Percentiles rank a stretch among this genome's conserved stretches.
Conservation (phyloP, 1,140 invertebrate species). For the Gryllus bimaculatus region DNA sequence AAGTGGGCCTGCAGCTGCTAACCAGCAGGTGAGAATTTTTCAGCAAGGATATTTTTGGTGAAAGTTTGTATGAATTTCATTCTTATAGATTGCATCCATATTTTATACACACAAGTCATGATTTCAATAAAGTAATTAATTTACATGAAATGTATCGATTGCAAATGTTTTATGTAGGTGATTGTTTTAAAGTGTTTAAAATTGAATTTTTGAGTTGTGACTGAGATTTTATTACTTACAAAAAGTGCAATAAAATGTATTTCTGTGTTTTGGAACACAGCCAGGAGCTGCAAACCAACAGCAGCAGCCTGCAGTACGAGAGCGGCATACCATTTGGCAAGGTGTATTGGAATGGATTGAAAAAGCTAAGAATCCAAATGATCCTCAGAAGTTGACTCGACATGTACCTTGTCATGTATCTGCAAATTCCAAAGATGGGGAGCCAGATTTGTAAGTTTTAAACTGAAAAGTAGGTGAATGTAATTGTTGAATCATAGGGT, state of each 20-base stretch:
- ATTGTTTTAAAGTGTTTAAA: no score
- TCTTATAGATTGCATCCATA: background rate
- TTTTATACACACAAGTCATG: background rate
- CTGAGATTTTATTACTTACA: no score
- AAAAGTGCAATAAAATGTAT: no score
- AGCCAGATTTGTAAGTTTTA: constrained; percentile 64
- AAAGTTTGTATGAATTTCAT: no score
- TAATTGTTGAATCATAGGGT: background rate
- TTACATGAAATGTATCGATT: no score
- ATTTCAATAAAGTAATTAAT: no score
- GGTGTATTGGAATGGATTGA: constrained; percentile 87
- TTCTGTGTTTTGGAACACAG: constrained; percentile 25
- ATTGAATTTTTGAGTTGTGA: no score
- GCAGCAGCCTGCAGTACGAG: constrained; percentile 29
- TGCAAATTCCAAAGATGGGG: constrained; percentile 65
- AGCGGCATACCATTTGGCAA: constrained; percentile 70
- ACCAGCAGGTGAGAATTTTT: background rate
- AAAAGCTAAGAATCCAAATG: constrained; percentile 60
- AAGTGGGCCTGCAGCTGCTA: constrained; percentile 17
- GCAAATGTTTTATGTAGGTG: no score
- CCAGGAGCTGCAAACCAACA: constrained; percentile 27
- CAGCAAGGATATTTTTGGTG: no score
- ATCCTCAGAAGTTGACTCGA: constrained; percentile 67
- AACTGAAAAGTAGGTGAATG: background rate
- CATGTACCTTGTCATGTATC: constrained; percentile 77